Conservation (phyloP, 2,113 vertebrate genomes). For the Catharus minimus region DNA sequence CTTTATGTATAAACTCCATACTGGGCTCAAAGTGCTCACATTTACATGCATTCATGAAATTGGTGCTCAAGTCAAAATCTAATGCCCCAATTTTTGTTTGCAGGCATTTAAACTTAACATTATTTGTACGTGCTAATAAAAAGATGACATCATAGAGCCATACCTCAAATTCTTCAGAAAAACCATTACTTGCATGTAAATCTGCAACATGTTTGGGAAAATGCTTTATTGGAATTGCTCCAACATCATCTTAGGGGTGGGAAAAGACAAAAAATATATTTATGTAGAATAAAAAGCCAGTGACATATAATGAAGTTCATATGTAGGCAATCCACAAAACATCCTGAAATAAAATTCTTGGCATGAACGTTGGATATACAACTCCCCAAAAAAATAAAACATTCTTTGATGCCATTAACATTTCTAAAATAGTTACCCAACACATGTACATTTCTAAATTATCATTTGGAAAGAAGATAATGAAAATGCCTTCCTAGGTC, state of each 20-base stretch:
- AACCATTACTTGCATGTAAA: conserved; percentile 88
- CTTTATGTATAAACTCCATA: neutral
- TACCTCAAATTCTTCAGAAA: conserved; percentile 96
- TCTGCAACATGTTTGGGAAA: conserved; percentile 91
- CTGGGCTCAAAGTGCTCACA: neutral
- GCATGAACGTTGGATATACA: neutral
- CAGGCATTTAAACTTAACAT: neutral
- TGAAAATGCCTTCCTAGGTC: neutral
- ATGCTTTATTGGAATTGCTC: conserved; percentile 84
- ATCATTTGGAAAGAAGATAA: neutral
- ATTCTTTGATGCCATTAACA: neutral
- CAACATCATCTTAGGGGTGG: conserved; percentile 81
- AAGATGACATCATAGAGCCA: conserved; percentile 49
- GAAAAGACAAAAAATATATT: conserved; percentile 56
- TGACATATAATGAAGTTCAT: neutral
- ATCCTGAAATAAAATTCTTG: conserved; percentile 30
- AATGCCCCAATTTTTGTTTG: neutral
- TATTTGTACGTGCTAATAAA: conserved; percentile 28
- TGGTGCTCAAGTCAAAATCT: neutral
- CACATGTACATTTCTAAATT: neutral
- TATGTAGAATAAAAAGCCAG: conserved; percentile 38
- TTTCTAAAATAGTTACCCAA: neutral
- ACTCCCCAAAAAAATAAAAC: neutral
- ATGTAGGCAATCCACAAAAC: conserved; percentile 32
- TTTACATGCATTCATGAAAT: neutral